Conservation (phyloP, 2,888 invertebrate genomes). For the Stratiomys singularior region DNA sequence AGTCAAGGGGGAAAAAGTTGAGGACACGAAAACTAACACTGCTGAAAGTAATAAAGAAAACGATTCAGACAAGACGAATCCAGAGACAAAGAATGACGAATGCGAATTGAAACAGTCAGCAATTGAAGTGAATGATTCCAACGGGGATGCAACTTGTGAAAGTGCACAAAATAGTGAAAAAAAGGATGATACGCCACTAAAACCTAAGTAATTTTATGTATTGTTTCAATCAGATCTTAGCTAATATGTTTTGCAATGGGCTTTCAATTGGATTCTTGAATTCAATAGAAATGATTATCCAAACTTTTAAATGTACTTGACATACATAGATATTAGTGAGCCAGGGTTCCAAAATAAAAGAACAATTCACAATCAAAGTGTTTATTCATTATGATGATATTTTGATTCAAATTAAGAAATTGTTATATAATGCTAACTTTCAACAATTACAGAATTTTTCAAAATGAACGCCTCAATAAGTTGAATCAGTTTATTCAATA, state of each 20-base stretch:
- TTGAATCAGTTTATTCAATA: too few relatives aligned
- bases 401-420: too few relatives aligned
- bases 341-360: neutral
- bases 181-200: neutral
- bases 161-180: neutral
- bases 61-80: neutral
- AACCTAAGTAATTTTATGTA: neutral
- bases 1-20: conserved; percentile 27
- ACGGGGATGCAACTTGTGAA: neutral
- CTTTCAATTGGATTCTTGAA: too few relatives aligned
- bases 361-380: neutral
- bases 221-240: too few relatives aligned
- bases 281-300: neutral
- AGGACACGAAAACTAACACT: conserved; percentile 14
- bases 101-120: conserved; percentile 1
- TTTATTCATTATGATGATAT: too few relatives aligned
- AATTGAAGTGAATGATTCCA: neutral
- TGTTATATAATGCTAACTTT: too few relatives aligned
- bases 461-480: too few relatives aligned
- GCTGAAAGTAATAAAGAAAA: conserved; percentile 20
- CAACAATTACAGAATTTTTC: too few relatives aligned
- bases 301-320: neutral
- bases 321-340: neutral
- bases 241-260: too few relatives aligned
- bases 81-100: neutral